These are phyloP conservation scores for Bubo bubo DNA, from an alignment of 2,113 vertebrate species.

Conservation along the genomic window DNA sequence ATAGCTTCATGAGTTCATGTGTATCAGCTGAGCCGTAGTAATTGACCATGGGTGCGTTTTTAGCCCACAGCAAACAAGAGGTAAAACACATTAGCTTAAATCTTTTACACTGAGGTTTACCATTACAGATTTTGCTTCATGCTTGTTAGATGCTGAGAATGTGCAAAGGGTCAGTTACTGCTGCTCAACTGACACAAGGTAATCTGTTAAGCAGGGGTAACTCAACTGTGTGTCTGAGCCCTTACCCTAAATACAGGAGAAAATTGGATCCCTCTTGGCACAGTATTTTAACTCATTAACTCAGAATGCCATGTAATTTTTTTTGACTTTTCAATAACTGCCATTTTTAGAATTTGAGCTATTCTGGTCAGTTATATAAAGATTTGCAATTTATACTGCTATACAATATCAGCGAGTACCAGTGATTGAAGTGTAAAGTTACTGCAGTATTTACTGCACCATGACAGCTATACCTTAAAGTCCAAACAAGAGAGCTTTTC, in stretches of 20 bases:
- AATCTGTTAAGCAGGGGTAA: constrained; percentile 3
- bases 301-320: not conserved
- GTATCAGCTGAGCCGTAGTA: not conserved
- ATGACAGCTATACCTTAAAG: constrained; percentile 81
- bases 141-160: constrained; percentile 38
- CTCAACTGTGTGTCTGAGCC: not conserved
- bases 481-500: constrained; percentile 91
- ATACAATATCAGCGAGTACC: not conserved
- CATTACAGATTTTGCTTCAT: constrained; percentile 31
- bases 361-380: not conserved
- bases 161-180: constrained; percentile 25
- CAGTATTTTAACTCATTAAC: not conserved
- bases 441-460: not conserved
- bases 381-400: not conserved
- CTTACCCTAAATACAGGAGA: not conserved
- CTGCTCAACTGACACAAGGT: constrained; percentile 9
- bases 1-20: not conserved
- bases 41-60: not conserved
- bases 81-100: constrained; percentile 5
- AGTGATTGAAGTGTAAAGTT: not conserved
- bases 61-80: constrained; percentile 24
- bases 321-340: not conserved
- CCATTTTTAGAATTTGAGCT: not conserved
- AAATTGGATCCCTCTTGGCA: not conserved
- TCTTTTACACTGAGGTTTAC: constrained; percentile 1